Percentiles rank a stretch among this genome's conserved stretches.
Conservation (phyloP, 2,113 vertebrate genomes). For the Nesospiza acunhae region DNA sequence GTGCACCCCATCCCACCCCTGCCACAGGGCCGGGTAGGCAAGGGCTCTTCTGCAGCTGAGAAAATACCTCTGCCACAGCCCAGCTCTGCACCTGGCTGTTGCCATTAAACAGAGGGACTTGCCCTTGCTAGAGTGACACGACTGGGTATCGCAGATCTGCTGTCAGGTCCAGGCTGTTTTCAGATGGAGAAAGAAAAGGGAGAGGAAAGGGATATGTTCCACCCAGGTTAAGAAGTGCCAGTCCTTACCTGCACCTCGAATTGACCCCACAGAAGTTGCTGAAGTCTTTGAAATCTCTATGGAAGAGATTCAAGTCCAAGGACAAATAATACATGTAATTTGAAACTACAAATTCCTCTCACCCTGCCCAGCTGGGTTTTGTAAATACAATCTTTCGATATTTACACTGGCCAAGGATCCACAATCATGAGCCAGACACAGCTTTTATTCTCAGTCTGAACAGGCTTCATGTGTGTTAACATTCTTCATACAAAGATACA, state of each 20-base stretch:
- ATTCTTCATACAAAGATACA: conserved; percentile 42
- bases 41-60: neutral
- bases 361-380: neutral
- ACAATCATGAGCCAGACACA: neutral
- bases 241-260: neutral
- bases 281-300: neutral
- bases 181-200: neutral
- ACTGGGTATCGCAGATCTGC: neutral
- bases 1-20: rapidly evolving
- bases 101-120: neutral
- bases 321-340: neutral
- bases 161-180: neutral
- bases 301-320: neutral
- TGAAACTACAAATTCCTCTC: neutral
- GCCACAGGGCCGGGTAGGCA: no score
- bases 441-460: conserved; percentile 40
- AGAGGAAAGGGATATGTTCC: neutral
- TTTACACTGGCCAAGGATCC: neutral
- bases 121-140: neutral
- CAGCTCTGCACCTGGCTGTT: neutral
- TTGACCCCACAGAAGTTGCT: neutral
- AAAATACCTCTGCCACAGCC: neutral
- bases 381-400: neutral
- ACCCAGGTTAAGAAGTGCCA: neutral
- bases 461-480: conserved; percentile 2